Conservation (phyloP, 2,113 vertebrate species). For the Mustela nigripes region DNA sequence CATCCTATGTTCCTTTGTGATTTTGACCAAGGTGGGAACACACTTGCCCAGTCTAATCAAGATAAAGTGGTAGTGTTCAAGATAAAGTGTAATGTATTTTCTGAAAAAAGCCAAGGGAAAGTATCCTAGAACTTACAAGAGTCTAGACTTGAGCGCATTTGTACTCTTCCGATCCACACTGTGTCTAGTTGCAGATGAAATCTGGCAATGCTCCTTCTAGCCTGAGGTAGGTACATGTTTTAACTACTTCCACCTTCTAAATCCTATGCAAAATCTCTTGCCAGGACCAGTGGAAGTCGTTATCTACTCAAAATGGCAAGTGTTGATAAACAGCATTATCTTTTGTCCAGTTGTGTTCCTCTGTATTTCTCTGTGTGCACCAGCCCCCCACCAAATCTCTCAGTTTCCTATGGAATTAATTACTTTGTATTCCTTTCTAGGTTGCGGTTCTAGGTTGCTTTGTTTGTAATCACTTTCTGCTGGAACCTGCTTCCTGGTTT, state of each 20-base stretch:
- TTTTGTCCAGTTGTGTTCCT: neutral
- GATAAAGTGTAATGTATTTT: neutral
- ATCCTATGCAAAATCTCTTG: neutral
- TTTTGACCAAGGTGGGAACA: constrained; percentile 16
- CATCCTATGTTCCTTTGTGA: neutral
- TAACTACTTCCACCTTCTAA: neutral
- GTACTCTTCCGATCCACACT: neutral
- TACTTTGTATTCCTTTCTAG: constrained; percentile 28
- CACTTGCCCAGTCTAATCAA: neutral
- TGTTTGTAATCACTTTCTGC: neutral
- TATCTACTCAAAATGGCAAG: neutral
- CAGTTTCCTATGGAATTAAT: constrained; percentile 19
- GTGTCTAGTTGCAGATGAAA: neutral
- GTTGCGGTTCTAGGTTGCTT: neutral
- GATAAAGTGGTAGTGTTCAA: neutral
- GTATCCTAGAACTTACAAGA: neutral
- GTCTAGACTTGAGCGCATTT: neutral
- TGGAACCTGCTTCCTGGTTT: neutral
- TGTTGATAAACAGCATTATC: neutral
- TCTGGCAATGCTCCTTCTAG: neutral
- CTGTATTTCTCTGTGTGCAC: neutral
- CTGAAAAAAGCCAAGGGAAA: neutral
- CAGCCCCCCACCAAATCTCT: neutral
- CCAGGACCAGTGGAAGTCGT: neutral
- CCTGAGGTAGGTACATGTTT: neutral